Evolutionary conservation across 2,113 vertebrate species (phyloP), one percentile per base, ranked within the genome.

Genomic region (Rattus rattus): DNA sequence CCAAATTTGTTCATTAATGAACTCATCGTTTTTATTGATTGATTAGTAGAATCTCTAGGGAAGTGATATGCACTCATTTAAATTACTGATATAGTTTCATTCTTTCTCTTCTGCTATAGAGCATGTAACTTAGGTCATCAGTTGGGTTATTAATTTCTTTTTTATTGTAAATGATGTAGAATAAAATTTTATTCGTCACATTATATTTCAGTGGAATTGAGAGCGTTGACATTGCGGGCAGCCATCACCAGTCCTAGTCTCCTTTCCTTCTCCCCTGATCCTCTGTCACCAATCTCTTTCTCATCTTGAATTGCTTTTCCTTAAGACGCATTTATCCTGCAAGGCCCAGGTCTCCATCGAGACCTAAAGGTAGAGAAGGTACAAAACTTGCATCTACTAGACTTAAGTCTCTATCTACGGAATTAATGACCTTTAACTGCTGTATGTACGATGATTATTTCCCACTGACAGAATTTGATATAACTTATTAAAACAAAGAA

Each of bases 381-480:
- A 72, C n/a, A 87, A 96, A 59, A 86, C 92, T 91, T 94, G 59
- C 11, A 30, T 28, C 26, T 54, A 76, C 52, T 63, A 86, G 88
- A 70, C 90, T 93, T 73, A 93, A 7, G 61, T 75, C 87, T 67
- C 33, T 88, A n/a, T 43, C 43, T 94, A 43, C 70, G 54, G 20
- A 84, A 84, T 92, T 92, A 90, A 93, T 92, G 91, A 73, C 33
- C n/a, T 94, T 86, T 76, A 52, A 43, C 43, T 88, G 8, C 20
- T 83, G 36, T 65, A 11, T 47, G 11, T 88, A 85, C 54, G 36
- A 87, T 72, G 86, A 83, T 56, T 95, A 73, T 52, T 92, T 95
- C 95, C 90, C 30, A 88, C 39, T 8, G 61, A 22, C 12, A 93
- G 56, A 36, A 85, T 94, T 88, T 95, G 70, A 43, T 43, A 43